A percentile compares a stretch with the other conserved stretches of the same genome.
Conservation (phyloP, 2,113 vertebrate genomes). For the Mesoclemmys tuberculata region DNA sequence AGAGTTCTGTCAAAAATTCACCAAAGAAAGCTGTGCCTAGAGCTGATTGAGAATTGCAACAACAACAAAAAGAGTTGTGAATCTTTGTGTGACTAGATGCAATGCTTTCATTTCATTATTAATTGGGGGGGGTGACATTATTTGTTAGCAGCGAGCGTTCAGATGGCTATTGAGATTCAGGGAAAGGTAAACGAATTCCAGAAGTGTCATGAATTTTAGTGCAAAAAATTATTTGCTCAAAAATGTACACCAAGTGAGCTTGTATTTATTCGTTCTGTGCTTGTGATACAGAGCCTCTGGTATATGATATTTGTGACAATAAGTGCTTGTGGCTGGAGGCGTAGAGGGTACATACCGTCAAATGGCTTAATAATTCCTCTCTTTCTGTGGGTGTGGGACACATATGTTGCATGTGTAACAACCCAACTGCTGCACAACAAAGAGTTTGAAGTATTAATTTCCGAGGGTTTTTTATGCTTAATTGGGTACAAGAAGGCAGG, state of each 20-base stretch:
- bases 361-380: background rate
- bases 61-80: background rate
- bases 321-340: background rate
- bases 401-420: accelerated
- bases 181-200: background rate
- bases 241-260: background rate
- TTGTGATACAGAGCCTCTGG: background rate
- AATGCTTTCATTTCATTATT: background rate
- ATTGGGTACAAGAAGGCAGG: background rate
- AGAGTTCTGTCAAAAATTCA: background rate
- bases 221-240: background rate
- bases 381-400: background rate
- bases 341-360: background rate
- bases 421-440: accelerated
- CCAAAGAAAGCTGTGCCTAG: background rate
- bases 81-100: background rate
- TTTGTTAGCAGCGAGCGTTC: background rate
- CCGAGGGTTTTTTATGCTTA: background rate
- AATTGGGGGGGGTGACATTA: background rate
- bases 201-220: background rate
- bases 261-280: background rate
- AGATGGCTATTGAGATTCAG: background rate
- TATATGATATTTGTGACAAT: background rate
- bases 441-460: background rate
- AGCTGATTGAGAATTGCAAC: background rate